Evolutionary conservation across 2,113 vertebrate genomes (phyloP).

Genomic region (Gasterosteus aculeatus): DNA sequence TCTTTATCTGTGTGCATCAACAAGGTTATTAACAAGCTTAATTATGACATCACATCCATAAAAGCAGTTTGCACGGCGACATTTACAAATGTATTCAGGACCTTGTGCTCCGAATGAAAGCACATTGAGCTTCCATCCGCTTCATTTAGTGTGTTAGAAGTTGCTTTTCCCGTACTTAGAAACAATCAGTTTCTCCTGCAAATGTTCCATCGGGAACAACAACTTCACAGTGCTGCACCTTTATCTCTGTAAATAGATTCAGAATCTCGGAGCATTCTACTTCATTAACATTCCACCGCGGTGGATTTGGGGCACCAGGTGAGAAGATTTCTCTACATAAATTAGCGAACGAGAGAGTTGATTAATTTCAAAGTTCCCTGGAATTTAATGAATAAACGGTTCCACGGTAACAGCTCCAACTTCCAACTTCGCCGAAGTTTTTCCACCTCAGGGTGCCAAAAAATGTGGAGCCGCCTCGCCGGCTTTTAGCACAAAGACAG

Average conservation of each 20-base stretch:
- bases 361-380: conserved; percentile 14
- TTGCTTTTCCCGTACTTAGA: no score
- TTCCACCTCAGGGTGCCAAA: conserved; percentile 32
- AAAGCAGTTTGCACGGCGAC: background rate
- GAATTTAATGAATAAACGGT: conserved; percentile 14
- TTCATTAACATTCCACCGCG: background rate
- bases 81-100: background rate
- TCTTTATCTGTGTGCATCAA: background rate
- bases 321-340: background rate
- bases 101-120: background rate
- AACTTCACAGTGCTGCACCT: background rate
- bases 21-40: background rate
- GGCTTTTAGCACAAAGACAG: conserved; percentile 40
- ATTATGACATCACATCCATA: background rate
- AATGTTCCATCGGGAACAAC: background rate
- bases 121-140: background rate
- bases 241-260: background rate
- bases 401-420: conserved; percentile 29
- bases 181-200: no score
- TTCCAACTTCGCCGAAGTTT: conserved; percentile 26
- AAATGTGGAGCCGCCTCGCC: conserved; percentile 17
- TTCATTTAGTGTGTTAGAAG: no score
- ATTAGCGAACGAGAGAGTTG: background rate
- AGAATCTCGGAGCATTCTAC: background rate
- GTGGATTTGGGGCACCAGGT: background rate